Conservation (phyloP, 2,113 vertebrate genomes). For the Anseranas semipalmata region DNA sequence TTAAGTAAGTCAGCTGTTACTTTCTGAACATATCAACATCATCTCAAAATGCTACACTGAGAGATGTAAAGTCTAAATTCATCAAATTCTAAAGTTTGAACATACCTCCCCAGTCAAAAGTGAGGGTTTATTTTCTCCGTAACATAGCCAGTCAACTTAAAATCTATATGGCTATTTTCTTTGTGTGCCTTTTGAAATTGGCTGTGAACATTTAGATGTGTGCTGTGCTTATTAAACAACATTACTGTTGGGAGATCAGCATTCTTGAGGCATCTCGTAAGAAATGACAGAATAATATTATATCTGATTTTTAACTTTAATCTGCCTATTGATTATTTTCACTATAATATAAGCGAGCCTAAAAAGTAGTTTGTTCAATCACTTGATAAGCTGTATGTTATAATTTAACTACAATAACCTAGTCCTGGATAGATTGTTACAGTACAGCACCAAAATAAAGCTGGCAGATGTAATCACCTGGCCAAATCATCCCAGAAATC, state of each 20-base stretch:
- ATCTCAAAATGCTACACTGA: background rate
- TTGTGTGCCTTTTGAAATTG: background rate
- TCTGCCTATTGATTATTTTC: background rate
- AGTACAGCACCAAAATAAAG: background rate
- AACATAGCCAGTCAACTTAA: background rate
- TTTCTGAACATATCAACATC: background rate
- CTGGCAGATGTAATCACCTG: background rate
- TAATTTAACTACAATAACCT: background rate
- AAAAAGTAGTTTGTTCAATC: background rate
- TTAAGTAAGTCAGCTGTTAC: background rate
- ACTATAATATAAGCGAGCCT: background rate
- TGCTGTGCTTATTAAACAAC: background rate
- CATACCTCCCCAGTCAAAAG: background rate
- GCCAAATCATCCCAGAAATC: background rate
- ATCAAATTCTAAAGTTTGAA: background rate
- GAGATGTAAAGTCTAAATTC: background rate
- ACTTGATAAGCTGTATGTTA: background rate
- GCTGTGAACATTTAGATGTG: background rate
- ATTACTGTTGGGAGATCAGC: background rate
- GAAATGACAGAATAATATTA: background rate
- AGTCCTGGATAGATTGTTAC: background rate
- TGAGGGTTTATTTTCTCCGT: background rate
- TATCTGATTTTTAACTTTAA: background rate
- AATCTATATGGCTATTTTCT: background rate
- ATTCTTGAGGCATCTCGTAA: background rate